Evolutionary conservation across 1,140 invertebrate genomes (phyloP), one percentile per base, ranked within the genome.

Genomic region (Anoplolepis gracilipes): DNA sequence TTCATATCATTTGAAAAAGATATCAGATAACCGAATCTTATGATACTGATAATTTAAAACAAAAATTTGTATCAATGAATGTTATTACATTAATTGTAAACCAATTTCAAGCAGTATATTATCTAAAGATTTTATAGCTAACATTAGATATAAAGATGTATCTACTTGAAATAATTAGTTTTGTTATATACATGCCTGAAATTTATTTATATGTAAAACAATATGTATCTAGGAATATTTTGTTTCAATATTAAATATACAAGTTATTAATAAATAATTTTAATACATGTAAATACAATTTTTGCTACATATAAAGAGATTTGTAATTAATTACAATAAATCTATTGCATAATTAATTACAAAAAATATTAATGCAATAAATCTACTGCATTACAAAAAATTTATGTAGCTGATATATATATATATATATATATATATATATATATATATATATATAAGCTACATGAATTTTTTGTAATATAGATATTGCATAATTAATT

Each of bases 111-210:
- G 84, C 93, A 94, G 82, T 95, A 94, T 78, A 88, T 95, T n/a
- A 95, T 95, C 84, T n/a, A 87, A 94, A 70, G 94, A 93, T 25
- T 88, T 91, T 77, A 90, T 95, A 39, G 92, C 94, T 84, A 94
- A 93, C 70, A 94, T 94, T 77, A 92, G 95, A 85, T 95, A 94
- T 85, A 95, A 95, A 88, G 91, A n/a, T n/a, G n/a, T 92, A 55
- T 87, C 92, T n/a, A 78, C 85, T 28, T 90, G 81, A 90, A 55
- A 55, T 64, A 73, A 77, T 57, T 53, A 46, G 39, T 75, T 72
- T 57, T 53, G 33, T 39, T 69, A 59, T 11, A 30, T 8, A 25
- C 36, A 76, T 19, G 30, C 22, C 39, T 77, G 25, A 77, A 72
- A 86, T 28, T 77, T 16, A 33, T 55, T 75, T 85, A 72, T 85